phyloP scores from a whole-genome alignment of 2,113 vertebrate genomes.

The Spheniscus mendiculus region DNA sequence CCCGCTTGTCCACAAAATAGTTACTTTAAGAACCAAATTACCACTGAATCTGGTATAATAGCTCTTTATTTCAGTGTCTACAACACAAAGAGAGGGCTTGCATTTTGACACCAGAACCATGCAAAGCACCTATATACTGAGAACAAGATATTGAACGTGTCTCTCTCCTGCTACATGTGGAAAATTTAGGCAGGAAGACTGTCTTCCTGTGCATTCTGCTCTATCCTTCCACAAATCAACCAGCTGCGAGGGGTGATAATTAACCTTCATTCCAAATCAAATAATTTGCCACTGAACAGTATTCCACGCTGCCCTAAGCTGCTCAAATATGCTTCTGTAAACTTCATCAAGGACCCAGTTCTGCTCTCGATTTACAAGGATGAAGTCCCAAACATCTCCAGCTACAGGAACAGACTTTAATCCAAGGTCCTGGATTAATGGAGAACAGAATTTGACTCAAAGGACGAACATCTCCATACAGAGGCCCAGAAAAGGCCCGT shows the following conservation, averaged over 20 bases:
- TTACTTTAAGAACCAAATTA: neutral
- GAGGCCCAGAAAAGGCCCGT: neutral
- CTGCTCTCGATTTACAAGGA: neutral
- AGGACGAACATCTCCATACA: neutral
- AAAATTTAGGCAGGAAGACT: slow-evolving; percentile 50
- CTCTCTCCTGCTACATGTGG: slow-evolving; percentile 46
- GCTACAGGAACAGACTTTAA: neutral
- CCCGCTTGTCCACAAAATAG: accelerated
- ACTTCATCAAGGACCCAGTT: neutral
- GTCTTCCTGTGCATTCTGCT: neutral
- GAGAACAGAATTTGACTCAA: slow-evolving; percentile 42
- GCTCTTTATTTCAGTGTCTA: slow-evolving; percentile 71
- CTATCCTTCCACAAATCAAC: neutral
- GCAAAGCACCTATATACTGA: slow-evolving; percentile 43
- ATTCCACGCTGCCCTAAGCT: neutral
- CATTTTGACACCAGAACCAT: slow-evolving; percentile 38
- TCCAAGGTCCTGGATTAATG: slow-evolving; percentile 16
- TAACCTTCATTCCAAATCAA: slow-evolving; percentile 18
- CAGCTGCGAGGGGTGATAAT: neutral
- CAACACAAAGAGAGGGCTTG: slow-evolving; percentile 52
- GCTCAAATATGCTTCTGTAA: slow-evolving; percentile 1
- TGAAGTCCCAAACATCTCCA: neutral
- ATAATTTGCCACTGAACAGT: neutral
- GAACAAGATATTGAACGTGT: neutral
- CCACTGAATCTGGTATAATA: neutral